Evolutionary conservation across 1,140 invertebrate species (phyloP).

Genomic region (Drosophila albomicans): DNA sequence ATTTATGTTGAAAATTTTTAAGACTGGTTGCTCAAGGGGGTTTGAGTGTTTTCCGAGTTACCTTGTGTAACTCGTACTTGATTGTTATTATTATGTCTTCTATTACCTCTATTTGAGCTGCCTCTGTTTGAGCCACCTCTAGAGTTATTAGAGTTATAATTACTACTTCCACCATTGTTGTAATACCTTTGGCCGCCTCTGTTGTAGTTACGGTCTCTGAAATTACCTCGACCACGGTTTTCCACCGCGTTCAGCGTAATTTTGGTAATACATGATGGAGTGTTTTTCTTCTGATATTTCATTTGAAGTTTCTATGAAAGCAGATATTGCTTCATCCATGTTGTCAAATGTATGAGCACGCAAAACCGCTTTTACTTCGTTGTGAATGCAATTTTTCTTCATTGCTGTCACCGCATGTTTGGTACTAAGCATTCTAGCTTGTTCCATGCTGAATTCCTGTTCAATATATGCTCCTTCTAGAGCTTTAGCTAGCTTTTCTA

Average conservation of each 20-base stretch:
- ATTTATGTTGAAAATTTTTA: background rate
- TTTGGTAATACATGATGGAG: conserved; percentile 2
- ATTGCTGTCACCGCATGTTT: background rate
- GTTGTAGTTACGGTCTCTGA: too few species aligned
- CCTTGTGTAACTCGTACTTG: conserved; percentile 2
- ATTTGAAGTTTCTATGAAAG: background rate
- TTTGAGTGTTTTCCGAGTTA: background rate
- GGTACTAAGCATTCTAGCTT: background rate
- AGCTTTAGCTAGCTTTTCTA: too few species aligned
- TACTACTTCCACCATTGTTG: too few species aligned
- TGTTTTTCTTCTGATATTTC: background rate
- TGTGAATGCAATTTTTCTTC: conserved; percentile 2
- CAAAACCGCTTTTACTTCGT: background rate
- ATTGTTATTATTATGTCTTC: background rate
- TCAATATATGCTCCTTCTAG: background rate
- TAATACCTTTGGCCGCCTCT: too few species aligned
- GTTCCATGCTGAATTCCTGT: background rate
- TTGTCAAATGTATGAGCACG: background rate
- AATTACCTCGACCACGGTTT: background rate
- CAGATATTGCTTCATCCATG: background rate
- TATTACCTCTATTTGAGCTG: too few species aligned
- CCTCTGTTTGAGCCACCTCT: background rate
- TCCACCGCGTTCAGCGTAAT: conserved; percentile 4
- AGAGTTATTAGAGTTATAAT: background rate
- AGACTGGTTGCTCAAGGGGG: conserved; percentile 1